Conservation (phyloP, 2,797 vertebrate genomes). For the Labeo calbasu region DNA sequence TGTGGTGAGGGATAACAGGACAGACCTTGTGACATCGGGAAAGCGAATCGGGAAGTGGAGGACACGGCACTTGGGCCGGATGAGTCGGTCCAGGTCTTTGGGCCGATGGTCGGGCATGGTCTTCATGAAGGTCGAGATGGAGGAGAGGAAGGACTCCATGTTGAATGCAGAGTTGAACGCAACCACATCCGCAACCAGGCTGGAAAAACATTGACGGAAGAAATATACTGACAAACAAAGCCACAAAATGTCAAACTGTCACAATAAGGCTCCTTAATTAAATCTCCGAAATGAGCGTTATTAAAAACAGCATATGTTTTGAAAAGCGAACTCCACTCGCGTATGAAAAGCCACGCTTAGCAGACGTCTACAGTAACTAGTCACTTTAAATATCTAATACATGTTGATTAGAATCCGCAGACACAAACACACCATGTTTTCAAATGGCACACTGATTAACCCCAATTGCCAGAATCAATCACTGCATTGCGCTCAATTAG, state of each 20-base stretch:
- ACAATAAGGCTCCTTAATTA: constrained; percentile 25
- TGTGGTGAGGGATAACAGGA: constrained; percentile 57
- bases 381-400: constrained; percentile 40
- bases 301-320: constrained; percentile 21
- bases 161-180: constrained; percentile 95
- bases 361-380: constrained; percentile 25
- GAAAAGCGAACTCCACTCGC: constrained; percentile 14
- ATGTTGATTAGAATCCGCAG: constrained; percentile 44
- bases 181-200: constrained; percentile 90
- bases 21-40: constrained; percentile 88
- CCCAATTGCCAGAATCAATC: constrained; percentile 59
- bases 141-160: constrained; percentile 91
- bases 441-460: constrained; percentile 59
- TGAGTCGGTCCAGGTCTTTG: constrained; percentile 83
- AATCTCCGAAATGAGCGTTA: neutral
- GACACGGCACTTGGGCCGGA: constrained; percentile 89
- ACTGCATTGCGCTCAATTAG: constrained; percentile 56
- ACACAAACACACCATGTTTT: constrained; percentile 50
- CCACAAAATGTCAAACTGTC: constrained; percentile 17
- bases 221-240: neutral
- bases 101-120: constrained; percentile 93
- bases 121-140: constrained; percentile 88
- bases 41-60: constrained; percentile 90
- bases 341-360: neutral
- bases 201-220: constrained; percentile 60